Percentiles rank a stretch among this genome's conserved stretches.
Evolutionary conservation across 2,888 invertebrate species (phyloP).

Genomic region (Rhamphomyia laevipes): DNA sequence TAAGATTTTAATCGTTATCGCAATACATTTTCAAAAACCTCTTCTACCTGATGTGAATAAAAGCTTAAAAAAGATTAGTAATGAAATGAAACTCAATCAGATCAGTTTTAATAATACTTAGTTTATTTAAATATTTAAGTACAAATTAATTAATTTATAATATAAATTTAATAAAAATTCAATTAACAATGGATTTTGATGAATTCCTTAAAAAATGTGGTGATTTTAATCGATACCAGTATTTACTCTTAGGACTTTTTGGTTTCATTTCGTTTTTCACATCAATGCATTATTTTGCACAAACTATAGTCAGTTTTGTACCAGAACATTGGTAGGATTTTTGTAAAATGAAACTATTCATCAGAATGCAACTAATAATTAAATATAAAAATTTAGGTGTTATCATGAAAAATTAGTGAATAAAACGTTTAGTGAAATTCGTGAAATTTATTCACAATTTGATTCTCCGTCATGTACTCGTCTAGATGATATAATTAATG

Average conservation of each 20-base stretch:
- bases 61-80: too few relatives aligned
- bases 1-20: too few relatives aligned
- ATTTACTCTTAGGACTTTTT: slow-evolving; percentile 39
- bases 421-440: slow-evolving; percentile 15
- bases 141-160: too few relatives aligned
- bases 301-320: slow-evolving; percentile 44
- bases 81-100: too few relatives aligned
- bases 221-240: slow-evolving; percentile 42
- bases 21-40: too few relatives aligned
- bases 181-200: slow-evolving; percentile 43
- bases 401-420: slow-evolving; percentile 20
- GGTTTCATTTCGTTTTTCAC: slow-evolving; percentile 42
- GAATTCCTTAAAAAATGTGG: slow-evolving; percentile 41
- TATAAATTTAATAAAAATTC: too few relatives aligned
- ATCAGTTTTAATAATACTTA: too few relatives aligned
- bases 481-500: slow-evolving; percentile 17
- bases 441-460: slow-evolving; percentile 20
- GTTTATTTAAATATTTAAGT: too few relatives aligned
- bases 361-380: slow-evolving; percentile 22
- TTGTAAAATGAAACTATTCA: background rate
- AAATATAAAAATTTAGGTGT: slow-evolving; percentile 20
- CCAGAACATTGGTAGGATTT: slow-evolving; percentile 37
- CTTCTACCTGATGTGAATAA: too few relatives aligned
- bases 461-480: slow-evolving; percentile 24
- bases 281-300: slow-evolving; percentile 46